Evolutionary conservation across 2,797 vertebrate species (phyloP).

Genomic region (Novumbra hubbsi): DNA sequence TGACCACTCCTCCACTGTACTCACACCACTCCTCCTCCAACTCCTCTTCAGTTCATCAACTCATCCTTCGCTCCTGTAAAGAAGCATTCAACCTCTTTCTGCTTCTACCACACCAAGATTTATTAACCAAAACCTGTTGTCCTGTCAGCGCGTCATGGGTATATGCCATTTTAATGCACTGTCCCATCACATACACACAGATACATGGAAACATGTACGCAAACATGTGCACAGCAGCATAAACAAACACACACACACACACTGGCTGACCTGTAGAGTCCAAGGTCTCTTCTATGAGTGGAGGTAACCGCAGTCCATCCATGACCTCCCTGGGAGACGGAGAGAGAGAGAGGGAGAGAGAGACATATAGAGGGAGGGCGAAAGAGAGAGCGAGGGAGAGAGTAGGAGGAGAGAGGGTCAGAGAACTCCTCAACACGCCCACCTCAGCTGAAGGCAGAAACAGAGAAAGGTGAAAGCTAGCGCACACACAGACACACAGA

Average conservation of each 20-base stretch:
- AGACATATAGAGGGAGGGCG: slow-evolving; percentile 35
- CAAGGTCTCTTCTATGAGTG: slow-evolving; percentile 74
- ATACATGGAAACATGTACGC: neutral
- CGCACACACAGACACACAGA: neutral
- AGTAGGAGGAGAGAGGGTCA: slow-evolving; percentile 69
- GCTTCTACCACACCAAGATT: neutral
- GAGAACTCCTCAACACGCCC: slow-evolving; percentile 62
- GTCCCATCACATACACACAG: neutral
- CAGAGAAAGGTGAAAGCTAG: slow-evolving; percentile 19
- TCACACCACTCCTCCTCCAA: slow-evolving; percentile 38
- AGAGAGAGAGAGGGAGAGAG: neutral
- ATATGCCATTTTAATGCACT: slow-evolving; percentile 25
- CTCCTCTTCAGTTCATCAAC: slow-evolving; percentile 23
- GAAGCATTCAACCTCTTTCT: neutral
- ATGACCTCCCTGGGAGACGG: slow-evolving; percentile 58
- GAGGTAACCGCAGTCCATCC: slow-evolving; percentile 76
- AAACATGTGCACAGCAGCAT: neutral
- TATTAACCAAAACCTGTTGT: slow-evolving; percentile 13
- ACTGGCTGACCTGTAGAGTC: slow-evolving; percentile 73
- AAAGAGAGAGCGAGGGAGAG: slow-evolving; percentile 18
- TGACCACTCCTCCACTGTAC: slow-evolving; percentile 30
- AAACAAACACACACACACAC: neutral
- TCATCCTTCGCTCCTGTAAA: slow-evolving; percentile 23
- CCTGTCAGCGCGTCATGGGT: slow-evolving; percentile 19
- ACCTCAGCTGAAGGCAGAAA: slow-evolving; percentile 60